Evolutionary conservation across 2,797 vertebrate genomes (phyloP).

Genomic region (Naso thynnoides): DNA sequence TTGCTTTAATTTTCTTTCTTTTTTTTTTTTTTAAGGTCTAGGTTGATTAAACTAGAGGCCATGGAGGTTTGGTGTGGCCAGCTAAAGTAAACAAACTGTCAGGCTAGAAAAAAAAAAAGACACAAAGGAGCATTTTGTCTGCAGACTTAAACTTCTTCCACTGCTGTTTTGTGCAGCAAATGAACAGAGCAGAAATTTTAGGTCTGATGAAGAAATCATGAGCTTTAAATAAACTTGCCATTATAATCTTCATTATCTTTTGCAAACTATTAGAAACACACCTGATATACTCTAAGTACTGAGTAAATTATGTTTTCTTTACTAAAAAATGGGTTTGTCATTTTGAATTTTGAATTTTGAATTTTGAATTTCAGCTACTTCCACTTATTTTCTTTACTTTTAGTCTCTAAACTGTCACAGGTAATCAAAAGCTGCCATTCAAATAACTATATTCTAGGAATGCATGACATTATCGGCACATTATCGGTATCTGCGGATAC

Average conservation of each 20-base stretch:
- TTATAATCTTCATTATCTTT: slow-evolving; percentile 1
- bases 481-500: too few species aligned
- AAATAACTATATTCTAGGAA: background rate
- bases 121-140: slow-evolving; percentile 1
- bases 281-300: background rate
- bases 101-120: slow-evolving; percentile 1
- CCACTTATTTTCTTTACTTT: too few species aligned
- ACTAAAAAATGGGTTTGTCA: too few species aligned
- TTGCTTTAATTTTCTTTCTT: background rate
- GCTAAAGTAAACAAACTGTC: slow-evolving; percentile 12
- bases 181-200: background rate
- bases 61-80: background rate
- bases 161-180: background rate
- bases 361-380: too few species aligned
- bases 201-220: background rate
- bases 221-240: background rate
- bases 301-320: too few species aligned
- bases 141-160: slow-evolving; percentile 10
- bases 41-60: slow-evolving; percentile 6
- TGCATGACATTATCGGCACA: too few species aligned
- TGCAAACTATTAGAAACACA: background rate
- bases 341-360: too few species aligned
- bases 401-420: too few species aligned
- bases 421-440: too few species aligned
- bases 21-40: background rate